phyloP scores from a whole-genome alignment of 2,888 invertebrate genomes.

The Heteropelma amictum region DNA sequence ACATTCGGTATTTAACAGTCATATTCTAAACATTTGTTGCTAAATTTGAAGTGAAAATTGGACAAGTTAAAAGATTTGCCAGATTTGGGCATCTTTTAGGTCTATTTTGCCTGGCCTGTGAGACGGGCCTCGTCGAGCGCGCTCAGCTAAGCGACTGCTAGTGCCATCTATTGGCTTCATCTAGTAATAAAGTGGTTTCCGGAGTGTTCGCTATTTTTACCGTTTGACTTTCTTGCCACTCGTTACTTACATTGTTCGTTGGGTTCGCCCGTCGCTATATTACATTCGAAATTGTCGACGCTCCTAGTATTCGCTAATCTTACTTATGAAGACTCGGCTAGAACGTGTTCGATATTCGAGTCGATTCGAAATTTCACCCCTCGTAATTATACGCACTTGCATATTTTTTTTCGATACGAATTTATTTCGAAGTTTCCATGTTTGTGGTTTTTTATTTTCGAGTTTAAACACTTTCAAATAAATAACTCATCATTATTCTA shows the following conservation, averaged over 20 bases:
- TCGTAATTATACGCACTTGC: conserved; percentile 12
- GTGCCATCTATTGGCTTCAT: conserved; percentile 7
- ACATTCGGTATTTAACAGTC: not conserved
- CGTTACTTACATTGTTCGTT: conserved; percentile 9
- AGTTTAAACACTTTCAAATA: not conserved
- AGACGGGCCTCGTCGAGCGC: not conserved
- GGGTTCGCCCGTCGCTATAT: conserved; percentile 4
- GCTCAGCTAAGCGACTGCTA: not conserved
- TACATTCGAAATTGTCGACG: conserved; percentile 1
- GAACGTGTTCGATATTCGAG: not conserved
- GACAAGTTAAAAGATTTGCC: not conserved
- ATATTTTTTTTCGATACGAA: conserved; percentile 4
- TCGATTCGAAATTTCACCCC: not conserved
- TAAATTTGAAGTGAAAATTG: not conserved
- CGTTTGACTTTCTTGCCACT: conserved; percentile 8
- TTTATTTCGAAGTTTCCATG: conserved; percentile 11
- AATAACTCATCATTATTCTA: conserved; percentile 4
- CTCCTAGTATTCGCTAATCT: conserved; percentile 11
- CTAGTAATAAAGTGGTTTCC: not conserved
- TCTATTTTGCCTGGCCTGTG: not conserved
- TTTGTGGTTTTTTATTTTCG: conserved; percentile 21
- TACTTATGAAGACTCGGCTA: not conserved
- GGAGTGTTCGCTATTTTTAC: conserved; percentile 15
- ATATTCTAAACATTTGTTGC: not conserved
- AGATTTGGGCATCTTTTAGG: not conserved